Evolutionary conservation across 2,888 invertebrate species (phyloP), one percentile per base, ranked within the genome.

Genomic region (Psococerastis gibbosa): DNA sequence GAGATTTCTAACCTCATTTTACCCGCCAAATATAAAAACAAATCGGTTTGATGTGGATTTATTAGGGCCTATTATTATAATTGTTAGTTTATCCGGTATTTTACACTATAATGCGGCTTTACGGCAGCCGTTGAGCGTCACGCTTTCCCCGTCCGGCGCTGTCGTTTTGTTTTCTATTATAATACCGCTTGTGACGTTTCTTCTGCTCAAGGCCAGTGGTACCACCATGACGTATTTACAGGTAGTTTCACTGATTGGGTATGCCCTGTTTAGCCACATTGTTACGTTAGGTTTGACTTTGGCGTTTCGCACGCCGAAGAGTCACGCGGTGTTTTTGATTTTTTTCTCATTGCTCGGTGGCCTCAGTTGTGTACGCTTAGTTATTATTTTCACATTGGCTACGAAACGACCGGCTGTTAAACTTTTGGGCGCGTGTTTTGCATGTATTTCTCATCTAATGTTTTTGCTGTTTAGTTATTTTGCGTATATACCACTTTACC

Each of bases 401-500:
- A 65, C 68, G 38, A 59, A 60, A 11, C 50, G 57, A 41, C 68
- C 68, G 6, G 65, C 58, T 17, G 60, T 61, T 9, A 54, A 68
- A 43, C 58, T 69, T 41, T 52, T 68, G n/a, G 57, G 68, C 8
- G 67, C 68, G 50, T 64, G 64, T 47, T 50, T 59, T 31, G 57
- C 66, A 32, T 61, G 63, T 8, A 54, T 62, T 34, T 50, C 60
- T 42, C 66, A 69, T 52, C 55, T 67, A 17, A 54, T 69, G 43
- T 66, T 62, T 52, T 52, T 67, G n/a, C 57, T 68, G 35, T 67
- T 64, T 53, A 53, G 67, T 44, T 66, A 68, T 55, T 68, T 67
- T 55, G 60, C 62, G 3, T 67, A 63, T 51, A 65, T 68, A 64
- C 66, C 66, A 56, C 57, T 6, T 27, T 27, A n/a, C n/a, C n/a